phyloP scores from a whole-genome alignment of 2,888 invertebrate genomes.

The Drosophila dives region DNA sequence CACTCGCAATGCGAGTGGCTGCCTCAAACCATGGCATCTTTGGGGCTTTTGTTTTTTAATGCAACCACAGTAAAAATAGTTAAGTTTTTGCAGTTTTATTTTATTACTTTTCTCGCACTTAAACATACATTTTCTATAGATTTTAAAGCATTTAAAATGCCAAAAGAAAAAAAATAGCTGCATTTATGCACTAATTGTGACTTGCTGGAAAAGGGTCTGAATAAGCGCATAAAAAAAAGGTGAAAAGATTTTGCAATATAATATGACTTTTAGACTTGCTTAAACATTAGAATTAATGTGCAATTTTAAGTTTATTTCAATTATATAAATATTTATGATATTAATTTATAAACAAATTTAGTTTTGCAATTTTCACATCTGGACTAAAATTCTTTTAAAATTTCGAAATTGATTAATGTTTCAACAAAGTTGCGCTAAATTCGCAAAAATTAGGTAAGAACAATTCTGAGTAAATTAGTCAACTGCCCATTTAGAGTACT shows the following conservation, averaged over 20 bases:
- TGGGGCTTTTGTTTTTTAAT: constrained; percentile 69
- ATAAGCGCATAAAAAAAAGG: constrained; percentile 48
- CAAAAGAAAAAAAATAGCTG: not conserved
- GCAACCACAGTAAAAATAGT: constrained; percentile 55
- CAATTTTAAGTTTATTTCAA: not conserved
- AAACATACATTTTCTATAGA: constrained; percentile 4
- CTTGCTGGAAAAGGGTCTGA: constrained; percentile 9
- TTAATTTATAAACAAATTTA: not conserved
- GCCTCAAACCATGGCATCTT: constrained; percentile 2
- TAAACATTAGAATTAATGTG: not conserved
- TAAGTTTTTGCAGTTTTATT: constrained; percentile 57
- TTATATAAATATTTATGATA: not conserved
- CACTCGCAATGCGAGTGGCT: constrained; percentile 23
- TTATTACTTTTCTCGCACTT: constrained; percentile 47
- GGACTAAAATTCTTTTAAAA: not conserved
- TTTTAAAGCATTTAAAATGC: constrained; percentile 36
- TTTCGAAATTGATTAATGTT: not conserved
- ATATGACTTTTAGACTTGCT: not conserved
- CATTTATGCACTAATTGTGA: constrained; percentile 12
- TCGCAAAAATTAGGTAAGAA: not conserved
- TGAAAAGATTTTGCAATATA: constrained; percentile 6
- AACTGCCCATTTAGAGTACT: constrained; percentile 19
- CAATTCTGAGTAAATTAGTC: constrained; percentile 29
- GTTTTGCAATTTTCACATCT: not conserved
- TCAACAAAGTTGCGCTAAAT: constrained; percentile 28